phyloP scores from a whole-genome alignment of 2,113 vertebrate genomes.

The Ovis canadensis region DNA sequence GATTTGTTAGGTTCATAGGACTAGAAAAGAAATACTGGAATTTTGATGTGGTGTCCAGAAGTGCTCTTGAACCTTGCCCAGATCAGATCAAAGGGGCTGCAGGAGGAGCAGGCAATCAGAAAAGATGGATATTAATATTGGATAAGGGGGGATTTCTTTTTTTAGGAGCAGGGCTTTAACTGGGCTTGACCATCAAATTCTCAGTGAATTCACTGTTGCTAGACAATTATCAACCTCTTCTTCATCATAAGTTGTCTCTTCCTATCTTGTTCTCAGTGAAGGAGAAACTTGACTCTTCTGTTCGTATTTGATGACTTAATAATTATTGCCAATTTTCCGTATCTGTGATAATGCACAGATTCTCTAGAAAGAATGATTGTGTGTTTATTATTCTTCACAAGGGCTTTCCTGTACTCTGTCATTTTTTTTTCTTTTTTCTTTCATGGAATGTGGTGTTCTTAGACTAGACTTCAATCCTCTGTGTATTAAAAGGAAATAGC shows the following conservation, averaged over 20 bases:
- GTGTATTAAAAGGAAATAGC: neutral
- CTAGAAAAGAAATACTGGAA: neutral
- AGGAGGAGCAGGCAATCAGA: neutral
- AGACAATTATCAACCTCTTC: neutral
- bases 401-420: too few relatives aligned
- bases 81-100: neutral
- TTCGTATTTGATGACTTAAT: neutral
- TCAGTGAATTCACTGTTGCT: neutral
- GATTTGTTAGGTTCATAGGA: neutral
- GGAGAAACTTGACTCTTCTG: neutral
- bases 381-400: neutral
- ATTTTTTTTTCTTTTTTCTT: accelerated
- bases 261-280: neutral
- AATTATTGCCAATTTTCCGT: neutral
- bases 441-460: accelerated
- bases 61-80: neutral
- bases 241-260: neutral
- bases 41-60: neutral
- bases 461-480: neutral
- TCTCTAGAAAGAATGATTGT: neutral
- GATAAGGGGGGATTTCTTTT: accelerated
- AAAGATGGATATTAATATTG: accelerated
- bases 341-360: neutral
- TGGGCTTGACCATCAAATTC: accelerated
- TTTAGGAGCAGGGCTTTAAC: neutral